Conservation (phyloP, 2,113 vertebrate genomes). For the Pollimyrus isidori region DNA sequence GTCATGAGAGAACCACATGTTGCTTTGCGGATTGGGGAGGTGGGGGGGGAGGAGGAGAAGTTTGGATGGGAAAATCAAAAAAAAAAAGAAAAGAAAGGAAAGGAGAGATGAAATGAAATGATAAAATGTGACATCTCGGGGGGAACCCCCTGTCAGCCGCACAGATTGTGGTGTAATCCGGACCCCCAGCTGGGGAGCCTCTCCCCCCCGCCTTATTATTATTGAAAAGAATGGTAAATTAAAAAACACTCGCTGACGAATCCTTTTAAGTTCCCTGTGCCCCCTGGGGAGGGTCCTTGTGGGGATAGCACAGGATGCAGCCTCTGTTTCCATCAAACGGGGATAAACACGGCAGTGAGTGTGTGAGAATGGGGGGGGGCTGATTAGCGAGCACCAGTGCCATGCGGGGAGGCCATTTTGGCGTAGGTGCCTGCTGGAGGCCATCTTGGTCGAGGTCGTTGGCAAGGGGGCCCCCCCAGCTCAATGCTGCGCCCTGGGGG, state of each 20-base stretch:
- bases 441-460: constrained; percentile 10
- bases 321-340: constrained; percentile 27
- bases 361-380: constrained; percentile 28
- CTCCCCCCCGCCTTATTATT: constrained; percentile 25
- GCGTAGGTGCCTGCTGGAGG: not conserved
- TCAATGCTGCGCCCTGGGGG: not conserved
- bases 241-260: constrained; percentile 35
- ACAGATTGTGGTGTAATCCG: constrained; percentile 64
- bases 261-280: constrained; percentile 33
- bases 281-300: constrained; percentile 23
- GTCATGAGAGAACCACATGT: constrained; percentile 56
- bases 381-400: not conserved
- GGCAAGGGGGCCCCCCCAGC: not conserved
- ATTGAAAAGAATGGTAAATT: constrained; percentile 32
- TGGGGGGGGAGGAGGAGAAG: constrained; percentile 31
- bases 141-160: constrained; percentile 37
- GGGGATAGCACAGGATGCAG: constrained; percentile 24
- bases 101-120: constrained; percentile 57
- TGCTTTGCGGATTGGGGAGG: constrained; percentile 43
- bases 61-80: constrained; percentile 31
- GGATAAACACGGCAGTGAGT: constrained; percentile 36
- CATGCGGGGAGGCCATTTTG: constrained; percentile 13
- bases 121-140: constrained; percentile 55
- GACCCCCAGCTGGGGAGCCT: constrained; percentile 9
- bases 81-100: not conserved